Conservation (phyloP, 2,797 vertebrate genomes). For the Peromyscus aztecus region DNA sequence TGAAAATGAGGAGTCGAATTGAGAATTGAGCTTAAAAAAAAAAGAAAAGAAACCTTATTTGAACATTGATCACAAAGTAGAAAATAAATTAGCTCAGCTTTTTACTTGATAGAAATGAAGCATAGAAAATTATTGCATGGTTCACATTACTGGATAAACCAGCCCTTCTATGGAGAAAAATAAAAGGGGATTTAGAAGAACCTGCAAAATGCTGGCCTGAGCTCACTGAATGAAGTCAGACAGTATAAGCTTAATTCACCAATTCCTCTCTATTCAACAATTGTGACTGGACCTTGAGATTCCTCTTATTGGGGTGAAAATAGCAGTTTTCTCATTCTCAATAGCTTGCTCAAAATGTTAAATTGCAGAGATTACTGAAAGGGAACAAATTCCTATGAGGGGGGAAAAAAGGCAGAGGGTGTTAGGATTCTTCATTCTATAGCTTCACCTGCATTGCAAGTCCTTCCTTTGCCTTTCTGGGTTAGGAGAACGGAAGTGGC, state of each 20-base stretch:
- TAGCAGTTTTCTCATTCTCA: constrained; percentile 52
- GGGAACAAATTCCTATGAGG: not conserved
- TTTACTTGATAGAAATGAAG: constrained; percentile 59
- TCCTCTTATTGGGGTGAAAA: constrained; percentile 28
- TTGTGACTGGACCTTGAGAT: constrained; percentile 26
- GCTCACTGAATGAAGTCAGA: constrained; percentile 29
- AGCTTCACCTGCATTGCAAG: not conserved
- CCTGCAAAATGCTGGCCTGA: constrained; percentile 7
- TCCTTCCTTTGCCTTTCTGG: not conserved
- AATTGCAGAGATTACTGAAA: constrained; percentile 23
- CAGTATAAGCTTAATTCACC: constrained; percentile 8
- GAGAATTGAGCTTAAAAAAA: not conserved
- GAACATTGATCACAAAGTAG: constrained; percentile 46
- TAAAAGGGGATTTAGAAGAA: constrained; percentile 37
- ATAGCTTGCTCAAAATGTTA: constrained; percentile 17
- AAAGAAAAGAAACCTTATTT: not conserved
- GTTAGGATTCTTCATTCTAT: not conserved
- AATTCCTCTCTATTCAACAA: constrained; percentile 34
- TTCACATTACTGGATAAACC: constrained; percentile 59
- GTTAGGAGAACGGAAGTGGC: constrained; percentile 4
- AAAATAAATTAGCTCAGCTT: constrained; percentile 58
- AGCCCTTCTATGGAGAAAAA: constrained; percentile 17
- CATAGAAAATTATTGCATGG: constrained; percentile 28
- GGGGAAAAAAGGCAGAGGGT: not conserved
- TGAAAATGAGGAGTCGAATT: not conserved